Conservation (phyloP, 2,113 vertebrate species). For the Oceanodroma tethys region DNA sequence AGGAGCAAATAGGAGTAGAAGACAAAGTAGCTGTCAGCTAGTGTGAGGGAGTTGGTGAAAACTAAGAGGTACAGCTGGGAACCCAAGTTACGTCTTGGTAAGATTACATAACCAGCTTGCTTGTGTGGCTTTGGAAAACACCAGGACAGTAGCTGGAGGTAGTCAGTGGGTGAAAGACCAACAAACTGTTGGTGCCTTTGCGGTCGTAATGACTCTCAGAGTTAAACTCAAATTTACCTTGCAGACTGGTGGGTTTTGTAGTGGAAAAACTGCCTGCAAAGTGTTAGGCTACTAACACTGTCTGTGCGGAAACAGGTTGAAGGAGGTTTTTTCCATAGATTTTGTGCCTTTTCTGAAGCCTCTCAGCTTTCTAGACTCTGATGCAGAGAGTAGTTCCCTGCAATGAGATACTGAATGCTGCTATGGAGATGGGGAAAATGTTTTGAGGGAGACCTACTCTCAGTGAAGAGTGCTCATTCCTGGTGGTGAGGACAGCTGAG, state of each 20-base stretch:
- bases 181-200: neutral
- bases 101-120: neutral
- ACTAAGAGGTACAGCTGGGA: neutral
- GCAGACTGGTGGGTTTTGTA: neutral
- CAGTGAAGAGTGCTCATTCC: fast-evolving
- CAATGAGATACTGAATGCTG: neutral
- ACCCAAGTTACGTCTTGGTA: constrained; percentile 12
- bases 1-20: neutral
- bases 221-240: neutral
- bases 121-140: neutral
- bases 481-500: neutral
- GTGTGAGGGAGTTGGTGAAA: neutral
- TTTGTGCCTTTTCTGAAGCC: neutral
- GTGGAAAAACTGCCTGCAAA: neutral
- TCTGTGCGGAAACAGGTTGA: neutral
- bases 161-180: neutral
- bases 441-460: neutral
- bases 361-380: neutral
- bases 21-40: neutral
- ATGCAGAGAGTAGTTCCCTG: neutral
- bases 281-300: neutral
- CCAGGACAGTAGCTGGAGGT: neutral
- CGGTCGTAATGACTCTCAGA: neutral
- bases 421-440: neutral
- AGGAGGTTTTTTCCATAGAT: neutral